phyloP scores from a whole-genome alignment of 2,888 invertebrate genomes.

The Coleophora flavipennella region DNA sequence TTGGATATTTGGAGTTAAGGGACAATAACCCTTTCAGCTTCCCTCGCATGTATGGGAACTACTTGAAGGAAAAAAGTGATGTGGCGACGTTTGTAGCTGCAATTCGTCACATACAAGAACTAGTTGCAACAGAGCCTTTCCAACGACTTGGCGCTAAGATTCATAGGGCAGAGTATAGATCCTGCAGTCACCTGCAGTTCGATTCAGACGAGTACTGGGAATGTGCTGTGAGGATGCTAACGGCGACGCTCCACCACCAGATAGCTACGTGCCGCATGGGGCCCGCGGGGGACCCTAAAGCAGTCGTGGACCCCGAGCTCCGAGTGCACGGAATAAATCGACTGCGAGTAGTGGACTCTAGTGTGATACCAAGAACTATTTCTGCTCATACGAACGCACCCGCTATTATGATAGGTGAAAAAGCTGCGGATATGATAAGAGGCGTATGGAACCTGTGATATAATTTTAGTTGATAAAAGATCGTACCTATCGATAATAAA shows the following conservation, averaged over 20 bases:
- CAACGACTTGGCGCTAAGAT: constrained; percentile 68
- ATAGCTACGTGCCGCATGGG: constrained; percentile 83
- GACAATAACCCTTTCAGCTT: constrained; percentile 81
- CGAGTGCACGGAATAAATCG: constrained; percentile 74
- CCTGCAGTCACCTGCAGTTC: constrained; percentile 59
- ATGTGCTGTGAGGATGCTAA: constrained; percentile 75
- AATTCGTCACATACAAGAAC: constrained; percentile 74
- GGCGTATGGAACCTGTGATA: constrained; percentile 41
- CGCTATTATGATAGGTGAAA: constrained; percentile 80
- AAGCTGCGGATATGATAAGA: constrained; percentile 78
- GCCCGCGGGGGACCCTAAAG: constrained; percentile 69
- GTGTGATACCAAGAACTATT: constrained; percentile 76
- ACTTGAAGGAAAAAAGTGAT: constrained; percentile 77
- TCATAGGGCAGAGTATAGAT: constrained; percentile 63
- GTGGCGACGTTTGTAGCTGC: constrained; percentile 73
- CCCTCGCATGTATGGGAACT: constrained; percentile 87
- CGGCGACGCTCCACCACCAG: constrained; percentile 77
- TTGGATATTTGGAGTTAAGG: constrained; percentile 78
- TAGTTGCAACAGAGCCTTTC: constrained; percentile 74
- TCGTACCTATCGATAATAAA: neutral
- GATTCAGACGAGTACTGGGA: constrained; percentile 80
- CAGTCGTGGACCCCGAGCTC: constrained; percentile 76
- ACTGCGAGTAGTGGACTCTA: constrained; percentile 78
- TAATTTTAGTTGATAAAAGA: neutral
- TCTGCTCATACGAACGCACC: constrained; percentile 80